Evolutionary conservation across 2,113 vertebrate genomes (phyloP).

Genomic region (Lipotes vexillifer): DNA sequence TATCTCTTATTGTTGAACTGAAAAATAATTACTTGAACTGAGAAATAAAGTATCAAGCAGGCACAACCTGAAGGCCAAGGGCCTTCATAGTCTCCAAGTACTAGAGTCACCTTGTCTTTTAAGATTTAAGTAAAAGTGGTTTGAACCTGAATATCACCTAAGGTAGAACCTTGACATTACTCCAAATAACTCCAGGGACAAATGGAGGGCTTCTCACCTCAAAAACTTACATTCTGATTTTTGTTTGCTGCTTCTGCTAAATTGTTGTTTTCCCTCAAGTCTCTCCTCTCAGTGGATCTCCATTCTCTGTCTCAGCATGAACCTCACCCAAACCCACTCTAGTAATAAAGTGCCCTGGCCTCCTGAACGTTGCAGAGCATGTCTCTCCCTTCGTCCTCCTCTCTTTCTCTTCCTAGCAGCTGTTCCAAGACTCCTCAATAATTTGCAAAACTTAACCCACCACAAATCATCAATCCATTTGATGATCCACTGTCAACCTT

Average conservation of each 20-base stretch:
- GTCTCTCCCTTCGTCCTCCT: background rate
- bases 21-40: background rate
- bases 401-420: background rate
- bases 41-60: background rate
- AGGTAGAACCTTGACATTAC: background rate
- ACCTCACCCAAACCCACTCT: background rate
- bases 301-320: background rate
- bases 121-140: background rate
- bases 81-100: background rate
- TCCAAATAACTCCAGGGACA: background rate
- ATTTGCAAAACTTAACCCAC: background rate
- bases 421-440: background rate
- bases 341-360: accelerated
- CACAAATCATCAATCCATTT: background rate
- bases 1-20: background rate
- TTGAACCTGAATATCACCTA: background rate
- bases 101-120: background rate
- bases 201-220: background rate
- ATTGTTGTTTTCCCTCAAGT: background rate
- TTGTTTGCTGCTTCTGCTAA: background rate
- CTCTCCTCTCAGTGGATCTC: background rate
- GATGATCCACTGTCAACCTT: background rate
- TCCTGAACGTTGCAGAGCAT: background rate
- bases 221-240: background rate
- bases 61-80: background rate